Evolutionary conservation across 2,113 vertebrate species (phyloP).

Genomic region (Microcebus jonahi): DNA sequence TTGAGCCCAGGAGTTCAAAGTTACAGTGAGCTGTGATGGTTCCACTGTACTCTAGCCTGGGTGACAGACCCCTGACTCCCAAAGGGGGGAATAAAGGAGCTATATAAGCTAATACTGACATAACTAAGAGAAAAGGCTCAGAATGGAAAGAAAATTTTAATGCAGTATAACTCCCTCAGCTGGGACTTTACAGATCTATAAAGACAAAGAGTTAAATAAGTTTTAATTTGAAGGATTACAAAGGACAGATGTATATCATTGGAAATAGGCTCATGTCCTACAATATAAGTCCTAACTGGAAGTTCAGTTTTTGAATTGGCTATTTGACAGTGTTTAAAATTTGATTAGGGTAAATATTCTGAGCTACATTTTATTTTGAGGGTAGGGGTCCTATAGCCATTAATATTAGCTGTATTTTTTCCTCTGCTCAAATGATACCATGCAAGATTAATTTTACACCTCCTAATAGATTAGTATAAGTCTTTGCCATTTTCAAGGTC

Average conservation of each 20-base stretch:
- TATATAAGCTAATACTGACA: neutral
- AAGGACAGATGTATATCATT: constrained; percentile 10
- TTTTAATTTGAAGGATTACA: constrained; percentile 75
- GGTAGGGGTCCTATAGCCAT: neutral
- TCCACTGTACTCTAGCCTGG: too few relatives aligned
- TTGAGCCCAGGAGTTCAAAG: too few relatives aligned
- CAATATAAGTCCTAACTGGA: neutral
- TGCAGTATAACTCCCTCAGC: constrained; percentile 2
- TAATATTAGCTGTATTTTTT: neutral
- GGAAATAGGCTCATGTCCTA: constrained; percentile 18
- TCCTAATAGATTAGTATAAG: neutral
- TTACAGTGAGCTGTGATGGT: too few relatives aligned
- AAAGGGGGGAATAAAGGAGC: too few relatives aligned
- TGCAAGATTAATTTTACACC: neutral
- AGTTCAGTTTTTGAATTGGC: constrained; percentile 66
- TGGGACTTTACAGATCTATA: constrained; percentile 48
- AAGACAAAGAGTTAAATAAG: constrained; percentile 65
- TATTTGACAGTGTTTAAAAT: neutral
- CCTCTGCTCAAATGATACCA: neutral
- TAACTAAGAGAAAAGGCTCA: constrained; percentile 13
- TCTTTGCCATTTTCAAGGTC: constrained; percentile 2
- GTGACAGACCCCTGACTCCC: too few relatives aligned
- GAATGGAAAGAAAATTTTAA: neutral
- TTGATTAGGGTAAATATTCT: neutral
- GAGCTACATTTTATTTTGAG: neutral